Conservation (phyloP, 2,113 vertebrate species). For the Telmatochromis brachygnathus region DNA sequence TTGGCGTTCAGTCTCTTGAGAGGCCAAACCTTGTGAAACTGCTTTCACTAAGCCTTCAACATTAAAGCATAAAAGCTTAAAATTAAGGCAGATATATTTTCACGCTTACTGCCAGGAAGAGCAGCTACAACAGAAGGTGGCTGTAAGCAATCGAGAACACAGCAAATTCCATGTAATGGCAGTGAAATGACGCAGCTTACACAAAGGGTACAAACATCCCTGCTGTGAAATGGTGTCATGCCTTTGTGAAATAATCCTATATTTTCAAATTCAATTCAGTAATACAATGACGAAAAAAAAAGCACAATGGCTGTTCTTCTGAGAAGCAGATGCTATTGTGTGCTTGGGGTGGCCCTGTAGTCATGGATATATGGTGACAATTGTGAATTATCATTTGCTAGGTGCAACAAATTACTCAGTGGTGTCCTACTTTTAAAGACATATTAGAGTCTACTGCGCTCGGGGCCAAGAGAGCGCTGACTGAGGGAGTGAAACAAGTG, state of each 20-base stretch:
- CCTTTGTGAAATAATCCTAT: slow-evolving; percentile 20
- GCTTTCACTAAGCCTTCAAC: too few species aligned
- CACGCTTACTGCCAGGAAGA: background rate
- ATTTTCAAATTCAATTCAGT: slow-evolving; percentile 3
- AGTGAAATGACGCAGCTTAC: background rate
- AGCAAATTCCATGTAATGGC: background rate
- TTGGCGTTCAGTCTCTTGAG: background rate
- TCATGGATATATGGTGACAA: slow-evolving; percentile 40
- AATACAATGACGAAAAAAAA: background rate
- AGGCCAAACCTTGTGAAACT: background rate
- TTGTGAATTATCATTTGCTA: slow-evolving; percentile 55
- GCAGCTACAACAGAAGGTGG: background rate
- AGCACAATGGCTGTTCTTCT: background rate
- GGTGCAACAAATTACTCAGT: slow-evolving; percentile 62
- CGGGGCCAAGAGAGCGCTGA: slow-evolving; percentile 32
- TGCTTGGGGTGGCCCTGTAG: slow-evolving; percentile 16
- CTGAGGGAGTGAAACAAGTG: slow-evolving; percentile 22
- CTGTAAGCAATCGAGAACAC: background rate
- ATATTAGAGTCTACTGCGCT: slow-evolving; percentile 47
- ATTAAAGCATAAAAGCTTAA: background rate
- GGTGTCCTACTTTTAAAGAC: slow-evolving; percentile 65
- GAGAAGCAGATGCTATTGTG: background rate
- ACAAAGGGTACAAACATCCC: background rate
- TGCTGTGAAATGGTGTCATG: slow-evolving; percentile 4
- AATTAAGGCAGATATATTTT: background rate